Conservation (phyloP, 1,140 invertebrate species). For the Acyrthosiphon pisum region DNA sequence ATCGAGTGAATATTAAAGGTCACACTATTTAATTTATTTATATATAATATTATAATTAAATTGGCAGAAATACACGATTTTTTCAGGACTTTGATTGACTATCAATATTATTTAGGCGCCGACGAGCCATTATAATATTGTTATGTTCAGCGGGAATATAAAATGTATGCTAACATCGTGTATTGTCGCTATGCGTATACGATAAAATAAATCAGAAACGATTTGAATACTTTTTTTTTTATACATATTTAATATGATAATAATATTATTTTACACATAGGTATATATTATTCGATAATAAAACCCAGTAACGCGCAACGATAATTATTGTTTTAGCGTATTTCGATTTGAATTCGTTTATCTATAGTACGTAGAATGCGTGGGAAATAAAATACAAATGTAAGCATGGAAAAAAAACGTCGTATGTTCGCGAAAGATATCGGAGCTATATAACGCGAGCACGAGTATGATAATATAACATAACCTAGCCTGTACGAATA, state of each 20-base stretch:
- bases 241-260: neutral
- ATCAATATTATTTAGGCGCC: neutral
- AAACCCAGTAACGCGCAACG: neutral
- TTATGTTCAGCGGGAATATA: neutral
- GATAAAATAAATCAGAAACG: neutral
- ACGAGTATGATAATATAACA: neutral
- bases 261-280: neutral
- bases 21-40: neutral
- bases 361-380: neutral
- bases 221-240: neutral
- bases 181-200: neutral
- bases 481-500: neutral
- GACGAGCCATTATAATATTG: neutral
- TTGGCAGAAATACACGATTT: neutral
- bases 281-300: neutral
- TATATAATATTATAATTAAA: neutral
- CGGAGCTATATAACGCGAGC: neutral
- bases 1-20: neutral
- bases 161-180: neutral
- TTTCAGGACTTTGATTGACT: neutral
- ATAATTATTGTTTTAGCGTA: neutral
- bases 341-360: neutral
- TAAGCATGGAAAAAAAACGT: neutral
- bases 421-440: neutral
- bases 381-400: neutral